Conservation (phyloP, 2,888 invertebrate species). For the Catocala nupta region DNA sequence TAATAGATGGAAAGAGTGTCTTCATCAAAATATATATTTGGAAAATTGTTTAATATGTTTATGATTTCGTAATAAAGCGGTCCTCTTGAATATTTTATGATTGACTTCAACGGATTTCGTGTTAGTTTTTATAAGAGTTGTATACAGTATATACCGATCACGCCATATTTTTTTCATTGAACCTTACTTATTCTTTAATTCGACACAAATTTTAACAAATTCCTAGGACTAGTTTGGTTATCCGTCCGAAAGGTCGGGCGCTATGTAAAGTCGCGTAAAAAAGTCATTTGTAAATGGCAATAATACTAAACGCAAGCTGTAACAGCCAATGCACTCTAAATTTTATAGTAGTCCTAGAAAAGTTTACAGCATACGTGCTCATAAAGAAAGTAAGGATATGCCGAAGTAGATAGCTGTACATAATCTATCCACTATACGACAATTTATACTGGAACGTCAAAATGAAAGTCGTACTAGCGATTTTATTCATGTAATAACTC, state of each 20-base stretch:
- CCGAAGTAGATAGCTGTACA: constrained; percentile 8
- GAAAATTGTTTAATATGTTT: constrained; percentile 41
- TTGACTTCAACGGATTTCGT: constrained; percentile 20
- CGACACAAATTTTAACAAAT: neutral
- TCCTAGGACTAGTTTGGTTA: neutral
- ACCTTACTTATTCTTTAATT: too few species aligned
- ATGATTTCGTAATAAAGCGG: constrained; percentile 44
- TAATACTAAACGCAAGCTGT: constrained; percentile 13
- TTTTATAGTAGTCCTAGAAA: constrained; percentile 24
- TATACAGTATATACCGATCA: neutral
- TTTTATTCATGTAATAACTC: constrained; percentile 45
- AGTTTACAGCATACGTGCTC: constrained; percentile 19
- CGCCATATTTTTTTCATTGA: neutral
- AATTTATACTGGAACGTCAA: constrained; percentile 33
- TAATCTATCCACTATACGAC: constrained; percentile 17
- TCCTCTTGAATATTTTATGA: constrained; percentile 43
- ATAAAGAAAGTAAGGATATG: constrained; percentile 22
- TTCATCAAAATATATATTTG: constrained; percentile 53
- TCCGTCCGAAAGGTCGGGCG: neutral
- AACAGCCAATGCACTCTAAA: constrained; percentile 27
- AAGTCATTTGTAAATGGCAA: constrained; percentile 13
- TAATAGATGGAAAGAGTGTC: constrained; percentile 70
- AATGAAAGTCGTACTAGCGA: constrained; percentile 42
- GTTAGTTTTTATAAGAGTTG: constrained; percentile 14
- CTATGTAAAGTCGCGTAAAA: constrained; percentile 8